Percentiles rank a stretch among this genome's conserved stretches.
These are phyloP conservation scores for Anthopleura xanthogrammica DNA, from an alignment of 92 coral and sea anemone species.

Conservation along the genomic window DNA sequence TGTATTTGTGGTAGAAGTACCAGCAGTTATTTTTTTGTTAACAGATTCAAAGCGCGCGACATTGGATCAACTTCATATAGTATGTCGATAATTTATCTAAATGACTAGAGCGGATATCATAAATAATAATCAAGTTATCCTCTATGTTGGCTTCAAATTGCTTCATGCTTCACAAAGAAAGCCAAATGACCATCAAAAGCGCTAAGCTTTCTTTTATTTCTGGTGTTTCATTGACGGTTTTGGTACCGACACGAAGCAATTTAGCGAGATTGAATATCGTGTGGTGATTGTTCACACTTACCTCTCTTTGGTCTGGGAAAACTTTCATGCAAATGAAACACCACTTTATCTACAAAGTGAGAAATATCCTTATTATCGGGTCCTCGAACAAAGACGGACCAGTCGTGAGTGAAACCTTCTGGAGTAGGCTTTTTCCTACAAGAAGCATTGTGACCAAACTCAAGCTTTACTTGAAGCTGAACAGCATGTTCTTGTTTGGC, in stretches of 20 bases:
- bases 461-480: conserved; percentile 88
- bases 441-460: conserved; percentile 96
- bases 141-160: conserved; percentile 12
- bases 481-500: conserved; percentile 36
- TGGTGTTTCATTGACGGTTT: neutral
- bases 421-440: conserved; percentile 77
- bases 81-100: conserved; percentile 17
- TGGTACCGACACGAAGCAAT: neutral
- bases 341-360: conserved; percentile 96
- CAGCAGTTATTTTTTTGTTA: conserved; percentile 7
- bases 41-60: neutral
- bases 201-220: neutral
- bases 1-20: neutral
- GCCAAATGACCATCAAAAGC: conserved; percentile 1
- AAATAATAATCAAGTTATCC: conserved; percentile 21
- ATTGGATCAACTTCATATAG: neutral
- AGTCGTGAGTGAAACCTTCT: conserved; percentile 96
- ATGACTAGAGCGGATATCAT: conserved; percentile 32
- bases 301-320: conserved; percentile 92
- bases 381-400: conserved; percentile 95
- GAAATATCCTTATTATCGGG: conserved; percentile 89
- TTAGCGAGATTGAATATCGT: neutral
- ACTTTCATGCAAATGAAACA: conserved; percentile 92
- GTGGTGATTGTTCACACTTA: conserved; percentile 26
- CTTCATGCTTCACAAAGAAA: conserved; percentile 8